A percentile compares a stretch with the other conserved stretches of the same genome.
Evolutionary conservation across 2,888 invertebrate species (phyloP).

Genomic region (Orthosia cruda): DNA sequence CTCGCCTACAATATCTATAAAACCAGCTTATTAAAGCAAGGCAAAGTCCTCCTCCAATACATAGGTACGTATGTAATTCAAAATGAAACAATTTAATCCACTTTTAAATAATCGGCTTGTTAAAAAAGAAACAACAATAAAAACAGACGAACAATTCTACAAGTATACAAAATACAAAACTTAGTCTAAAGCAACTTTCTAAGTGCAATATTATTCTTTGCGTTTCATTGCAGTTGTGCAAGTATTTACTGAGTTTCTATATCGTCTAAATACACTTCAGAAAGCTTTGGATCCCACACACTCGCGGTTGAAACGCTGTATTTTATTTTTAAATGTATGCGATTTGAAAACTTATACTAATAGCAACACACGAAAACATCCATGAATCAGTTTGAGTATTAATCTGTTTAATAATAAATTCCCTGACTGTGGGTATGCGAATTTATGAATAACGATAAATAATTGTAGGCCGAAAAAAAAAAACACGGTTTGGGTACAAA

Average conservation of each 20-base stretch:
- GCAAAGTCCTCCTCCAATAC: too few relatives aligned
- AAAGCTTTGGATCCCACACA: neutral
- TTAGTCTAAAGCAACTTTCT: constrained; percentile 9
- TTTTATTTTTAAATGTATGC: neutral
- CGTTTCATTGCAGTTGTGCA: constrained; percentile 34
- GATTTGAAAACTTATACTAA: too few relatives aligned
- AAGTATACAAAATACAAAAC: constrained; percentile 9
- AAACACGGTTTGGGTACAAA: too few relatives aligned
- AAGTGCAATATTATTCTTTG: constrained; percentile 37
- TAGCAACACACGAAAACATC: too few relatives aligned
- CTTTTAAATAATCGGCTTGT: neutral
- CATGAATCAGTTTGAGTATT: too few relatives aligned
- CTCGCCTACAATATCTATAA: too few relatives aligned
- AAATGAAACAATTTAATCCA: neutral
- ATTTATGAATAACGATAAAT: too few relatives aligned
- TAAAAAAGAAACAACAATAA: neutral
- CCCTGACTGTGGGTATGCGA: too few relatives aligned
- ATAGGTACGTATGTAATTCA: too few relatives aligned
- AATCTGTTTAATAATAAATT: too few relatives aligned
- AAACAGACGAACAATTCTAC: constrained; percentile 1
- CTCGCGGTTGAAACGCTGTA: constrained; percentile 2
- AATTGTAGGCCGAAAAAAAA: too few relatives aligned
- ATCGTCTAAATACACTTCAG: constrained; percentile 10
- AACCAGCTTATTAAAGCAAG: too few relatives aligned
- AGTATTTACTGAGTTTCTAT: constrained; percentile 46